These are phyloP conservation scores for Amphipoea lucens DNA, from an alignment of 2,888 invertebrate species.

Conservation along the genomic window DNA sequence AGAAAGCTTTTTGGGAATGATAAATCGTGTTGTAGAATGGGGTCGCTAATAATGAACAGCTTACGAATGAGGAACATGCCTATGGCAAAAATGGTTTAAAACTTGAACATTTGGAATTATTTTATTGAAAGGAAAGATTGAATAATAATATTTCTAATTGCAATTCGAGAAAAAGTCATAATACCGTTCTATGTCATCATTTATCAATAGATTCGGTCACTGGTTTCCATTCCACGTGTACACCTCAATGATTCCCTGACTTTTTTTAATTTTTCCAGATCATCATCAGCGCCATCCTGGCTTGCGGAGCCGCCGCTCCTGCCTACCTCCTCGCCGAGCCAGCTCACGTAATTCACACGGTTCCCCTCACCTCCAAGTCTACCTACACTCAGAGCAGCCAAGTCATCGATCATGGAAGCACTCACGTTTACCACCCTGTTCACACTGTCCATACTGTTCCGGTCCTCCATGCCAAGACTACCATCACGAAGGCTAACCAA, in stretches of 20 bases:
- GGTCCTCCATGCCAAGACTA: constrained; percentile 72
- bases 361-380: constrained; percentile 73
- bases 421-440: constrained; percentile 72
- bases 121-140: not conserved
- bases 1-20: constrained; percentile 31
- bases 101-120: not conserved
- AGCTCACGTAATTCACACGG: constrained; percentile 69
- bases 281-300: constrained; percentile 73
- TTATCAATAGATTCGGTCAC: not conserved
- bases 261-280: constrained; percentile 60
- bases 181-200: not conserved
- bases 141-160: not conserved
- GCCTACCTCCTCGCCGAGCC: constrained; percentile 70
- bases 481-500: constrained; percentile 80
- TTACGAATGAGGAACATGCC: not conserved
- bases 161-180: not conserved
- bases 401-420: constrained; percentile 77
- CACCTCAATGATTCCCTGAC: not conserved
- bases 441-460: constrained; percentile 55
- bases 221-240: not conserved
- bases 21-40: constrained; percentile 22
- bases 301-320: constrained; percentile 76
- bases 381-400: constrained; percentile 77
- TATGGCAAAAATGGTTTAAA: not conserved
- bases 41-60: constrained; percentile 14